Evolutionary conservation across 2,113 vertebrate species (phyloP).

Genomic region (Lagopus leucura): DNA sequence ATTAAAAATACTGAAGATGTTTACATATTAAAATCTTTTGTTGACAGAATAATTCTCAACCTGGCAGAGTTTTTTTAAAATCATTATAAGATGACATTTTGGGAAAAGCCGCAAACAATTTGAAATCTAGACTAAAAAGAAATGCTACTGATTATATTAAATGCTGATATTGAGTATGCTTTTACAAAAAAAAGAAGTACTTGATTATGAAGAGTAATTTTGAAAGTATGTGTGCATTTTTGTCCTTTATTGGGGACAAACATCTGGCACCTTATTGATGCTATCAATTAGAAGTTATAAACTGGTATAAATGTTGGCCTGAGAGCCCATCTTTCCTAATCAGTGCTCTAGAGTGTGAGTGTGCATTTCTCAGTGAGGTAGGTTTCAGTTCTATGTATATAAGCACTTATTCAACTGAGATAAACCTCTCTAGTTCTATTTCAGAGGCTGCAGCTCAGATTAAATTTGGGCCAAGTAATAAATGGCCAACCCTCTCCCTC

Average conservation of each 20-base stretch:
- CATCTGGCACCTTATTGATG: not conserved
- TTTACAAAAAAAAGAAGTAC: not conserved
- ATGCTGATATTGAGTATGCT: not conserved
- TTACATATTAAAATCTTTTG: not conserved
- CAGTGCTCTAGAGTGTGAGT: not conserved
- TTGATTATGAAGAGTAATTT: not conserved
- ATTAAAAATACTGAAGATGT: not conserved
- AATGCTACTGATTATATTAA: not conserved
- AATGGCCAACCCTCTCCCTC: conserved; percentile 33
- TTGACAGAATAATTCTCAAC: not conserved
- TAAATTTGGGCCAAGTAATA: not conserved
- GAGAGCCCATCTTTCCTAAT: not conserved
- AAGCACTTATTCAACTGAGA: not conserved
- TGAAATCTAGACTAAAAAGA: conserved; percentile 5
- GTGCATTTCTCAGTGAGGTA: not conserved
- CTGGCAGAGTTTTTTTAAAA: not conserved
- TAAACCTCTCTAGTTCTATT: not conserved
- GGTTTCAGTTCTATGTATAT: not conserved
- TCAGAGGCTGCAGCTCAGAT: not conserved
- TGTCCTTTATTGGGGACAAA: not conserved
- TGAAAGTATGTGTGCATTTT: not conserved
- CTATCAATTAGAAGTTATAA: not conserved
- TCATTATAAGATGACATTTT: not conserved
- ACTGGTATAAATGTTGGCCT: not conserved
- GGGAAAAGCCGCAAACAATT: not conserved